Percentiles rank a stretch among this genome's conserved stretches.
Evolutionary conservation across 2,797 vertebrate genomes (phyloP).

Genomic region (Xerus rutilus): DNA sequence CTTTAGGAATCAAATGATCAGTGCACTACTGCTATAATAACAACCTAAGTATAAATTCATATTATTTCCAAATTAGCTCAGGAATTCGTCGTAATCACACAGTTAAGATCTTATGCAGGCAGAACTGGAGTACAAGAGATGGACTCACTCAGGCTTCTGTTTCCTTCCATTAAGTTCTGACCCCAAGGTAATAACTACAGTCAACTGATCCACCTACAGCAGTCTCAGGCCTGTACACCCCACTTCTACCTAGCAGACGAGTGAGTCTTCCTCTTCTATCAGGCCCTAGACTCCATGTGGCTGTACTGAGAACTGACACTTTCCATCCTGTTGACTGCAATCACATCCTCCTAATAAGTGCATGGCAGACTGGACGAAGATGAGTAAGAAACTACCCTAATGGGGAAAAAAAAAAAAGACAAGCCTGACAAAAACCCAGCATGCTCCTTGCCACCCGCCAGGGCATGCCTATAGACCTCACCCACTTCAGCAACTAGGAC

Average conservation of each 20-base stretch:
- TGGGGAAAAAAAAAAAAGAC: not conserved
- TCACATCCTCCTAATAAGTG: not conserved
- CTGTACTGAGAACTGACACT: not conserved
- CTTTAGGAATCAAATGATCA: slow-evolving; percentile 53
- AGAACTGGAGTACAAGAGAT: slow-evolving; percentile 10
- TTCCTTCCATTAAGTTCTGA: not conserved
- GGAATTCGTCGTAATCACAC: slow-evolving; percentile 22
- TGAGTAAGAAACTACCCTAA: not conserved
- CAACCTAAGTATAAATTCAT: slow-evolving; percentile 23
- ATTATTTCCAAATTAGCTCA: slow-evolving; percentile 52
- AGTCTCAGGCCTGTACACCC: not conserved
- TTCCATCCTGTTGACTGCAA: not conserved
- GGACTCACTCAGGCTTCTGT: slow-evolving; percentile 13
- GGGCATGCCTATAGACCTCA: not conserved
- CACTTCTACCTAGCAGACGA: not conserved
- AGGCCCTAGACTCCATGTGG: not conserved
- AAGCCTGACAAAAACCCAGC: not conserved
- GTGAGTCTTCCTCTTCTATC: not conserved
- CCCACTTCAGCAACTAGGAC: not conserved
- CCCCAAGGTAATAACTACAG: not conserved
- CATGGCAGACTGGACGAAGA: not conserved
- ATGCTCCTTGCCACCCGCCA: too few relatives aligned
- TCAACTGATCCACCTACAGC: not conserved
- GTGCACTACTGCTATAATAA: slow-evolving; percentile 1
- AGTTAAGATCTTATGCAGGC: not conserved